Percentiles rank a stretch among this genome's conserved stretches.
Conservation (phyloP, 2,888 invertebrate genomes). For the Chironomus tentans region DNA sequence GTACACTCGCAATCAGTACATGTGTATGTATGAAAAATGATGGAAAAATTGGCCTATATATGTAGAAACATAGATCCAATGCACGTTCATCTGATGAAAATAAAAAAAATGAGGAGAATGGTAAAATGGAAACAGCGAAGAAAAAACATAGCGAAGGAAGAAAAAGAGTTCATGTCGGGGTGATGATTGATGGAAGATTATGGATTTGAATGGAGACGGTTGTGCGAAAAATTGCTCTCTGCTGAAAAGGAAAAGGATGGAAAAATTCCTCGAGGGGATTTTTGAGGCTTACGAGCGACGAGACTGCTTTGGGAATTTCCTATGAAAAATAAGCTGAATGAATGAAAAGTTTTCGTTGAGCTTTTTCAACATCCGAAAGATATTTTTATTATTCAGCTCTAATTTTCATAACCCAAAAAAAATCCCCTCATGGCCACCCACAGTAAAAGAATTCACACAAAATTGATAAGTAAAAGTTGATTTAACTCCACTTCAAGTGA, state of each 20-base stretch:
- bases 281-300: too few species aligned
- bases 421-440: not conserved
- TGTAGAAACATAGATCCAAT: not conserved
- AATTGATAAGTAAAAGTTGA: too few species aligned
- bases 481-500: too few species aligned
- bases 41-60: constrained; percentile 12
- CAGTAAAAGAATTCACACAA: too few species aligned
- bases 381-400: too few species aligned
- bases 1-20: not conserved
- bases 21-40: constrained; percentile 5
- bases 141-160: too few species aligned
- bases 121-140: too few species aligned
- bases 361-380: too few species aligned
- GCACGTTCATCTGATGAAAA: not conserved
- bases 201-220: constrained; percentile 14
- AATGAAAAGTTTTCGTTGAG: too few species aligned
- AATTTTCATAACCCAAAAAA: too few species aligned
- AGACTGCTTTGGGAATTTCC: too few species aligned
- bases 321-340: too few species aligned
- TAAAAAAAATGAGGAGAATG: not conserved
- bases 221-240: not conserved
- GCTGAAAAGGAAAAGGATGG: not conserved
- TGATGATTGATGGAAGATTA: constrained; percentile 26
- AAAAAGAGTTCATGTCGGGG: constrained; percentile 14
- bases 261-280: not conserved